These are phyloP conservation scores for Augochlora pura DNA, from an alignment of 1,140 invertebrate species.

Conservation along the genomic window DNA sequence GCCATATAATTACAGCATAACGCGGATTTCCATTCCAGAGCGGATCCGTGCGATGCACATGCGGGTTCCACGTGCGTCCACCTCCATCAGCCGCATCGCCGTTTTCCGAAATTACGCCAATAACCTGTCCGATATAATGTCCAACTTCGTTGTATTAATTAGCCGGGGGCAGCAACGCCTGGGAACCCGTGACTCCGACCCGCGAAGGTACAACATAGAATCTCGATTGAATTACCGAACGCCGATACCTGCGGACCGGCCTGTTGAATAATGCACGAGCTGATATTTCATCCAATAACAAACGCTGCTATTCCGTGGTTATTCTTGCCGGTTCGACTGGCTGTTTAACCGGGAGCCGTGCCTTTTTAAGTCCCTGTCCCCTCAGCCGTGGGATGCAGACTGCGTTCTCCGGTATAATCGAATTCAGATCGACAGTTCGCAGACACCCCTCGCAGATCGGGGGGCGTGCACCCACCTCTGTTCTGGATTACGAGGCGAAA, in stretches of 20 bases:
- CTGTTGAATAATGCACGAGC: constrained; percentile 61
- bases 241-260: constrained; percentile 32
- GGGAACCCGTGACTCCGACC: constrained; percentile 35
- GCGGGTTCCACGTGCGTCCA: not conserved
- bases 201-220: constrained; percentile 50
- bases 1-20: no score
- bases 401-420: constrained; percentile 41
- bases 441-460: not conserved
- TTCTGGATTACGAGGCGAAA: constrained; percentile 45
- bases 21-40: not conserved
- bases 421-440: constrained; percentile 56
- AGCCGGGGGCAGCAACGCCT: constrained; percentile 45
- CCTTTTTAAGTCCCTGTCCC: constrained; percentile 5
- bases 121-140: constrained; percentile 47
- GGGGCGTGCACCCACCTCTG: constrained; percentile 6
- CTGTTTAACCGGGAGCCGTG: constrained; percentile 47
- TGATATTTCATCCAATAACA: constrained; percentile 52
- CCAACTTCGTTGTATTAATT: constrained; percentile 56
- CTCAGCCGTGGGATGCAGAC: not conserved
- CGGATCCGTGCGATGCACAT: not conserved
- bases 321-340: constrained; percentile 30
- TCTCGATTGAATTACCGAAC: constrained; percentile 60
- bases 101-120: constrained; percentile 40
- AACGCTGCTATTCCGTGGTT: constrained; percentile 36
- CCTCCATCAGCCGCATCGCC: not conserved